Base-by-base conservation (phyloP, 1,140 invertebrate species). In the Episyrphus balteatus region DNA sequence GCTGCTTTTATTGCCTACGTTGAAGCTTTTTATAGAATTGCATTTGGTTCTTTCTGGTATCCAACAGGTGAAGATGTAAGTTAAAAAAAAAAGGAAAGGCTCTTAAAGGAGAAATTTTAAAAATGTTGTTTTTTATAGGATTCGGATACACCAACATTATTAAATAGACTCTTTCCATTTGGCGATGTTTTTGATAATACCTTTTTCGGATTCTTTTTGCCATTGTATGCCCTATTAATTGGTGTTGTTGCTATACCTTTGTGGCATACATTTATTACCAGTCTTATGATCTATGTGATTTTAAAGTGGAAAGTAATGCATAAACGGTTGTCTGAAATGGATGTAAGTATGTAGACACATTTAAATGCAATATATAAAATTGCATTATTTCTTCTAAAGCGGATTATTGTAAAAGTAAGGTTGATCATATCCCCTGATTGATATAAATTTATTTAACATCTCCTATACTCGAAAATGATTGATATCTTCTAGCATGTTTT, bases 211-310 rank as follows among this genome's bases (percentile, higher is more conserved):
- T 61, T 57, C 48, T 31, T 63, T 39, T 56, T 61, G 2, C 48
- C 61, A 0, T 59, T 55, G 46, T 61, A 59, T 47, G 56, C 58
- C 0, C 40, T 63, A 0, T 44, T 42, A 1, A 18, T 63, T 46
- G 61, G 61, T 2, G 51, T 61, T 7, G 61, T 53, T n/a, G 54
- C 52, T 5, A 59, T 63, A n/a, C 61, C 61, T 1, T n/a, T 61
- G 42, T 63, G 61, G 61, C 61, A 63, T 18, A 63, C 61, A 38
- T 63, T 63, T 21, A 59, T 63, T 47, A 55, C 55, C 2, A 61
- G 58, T 46, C 51, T 63, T 14, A 61, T 63, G 58, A 59, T 60
- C 39, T 63, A 52, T 39, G 52, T 59, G 1, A 52, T 51, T 8
- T 48, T 63, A 7, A 63, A 54, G 49, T 47, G 57, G 37, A 43